A percentile compares a stretch with the other conserved stretches of the same genome.
phyloP scores from a whole-genome alignment of 1,140 invertebrate genomes.

The Neodiprion lecontei region DNA sequence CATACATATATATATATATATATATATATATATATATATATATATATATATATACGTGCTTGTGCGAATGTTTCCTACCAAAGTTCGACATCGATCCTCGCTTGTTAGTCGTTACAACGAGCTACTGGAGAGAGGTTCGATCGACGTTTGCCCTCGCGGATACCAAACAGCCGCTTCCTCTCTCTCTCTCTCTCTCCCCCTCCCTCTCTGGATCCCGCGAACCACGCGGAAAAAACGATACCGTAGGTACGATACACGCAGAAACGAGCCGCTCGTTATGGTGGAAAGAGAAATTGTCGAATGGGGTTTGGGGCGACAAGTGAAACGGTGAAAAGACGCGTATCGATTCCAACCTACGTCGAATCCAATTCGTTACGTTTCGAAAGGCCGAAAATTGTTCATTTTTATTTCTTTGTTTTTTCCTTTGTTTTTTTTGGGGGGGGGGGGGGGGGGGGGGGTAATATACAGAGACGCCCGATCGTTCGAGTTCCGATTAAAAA shows the following conservation, averaged over 20 bases:
- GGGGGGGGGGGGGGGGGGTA: not conserved
- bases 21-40: not conserved
- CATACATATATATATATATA: not conserved
- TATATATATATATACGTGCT: not conserved
- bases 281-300: not conserved
- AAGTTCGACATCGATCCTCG: slow-evolving; percentile 20
- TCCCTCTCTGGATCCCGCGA: slow-evolving; percentile 29
- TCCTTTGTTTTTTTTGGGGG: not conserved
- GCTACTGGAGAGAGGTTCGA: not conserved
- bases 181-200: slow-evolving; percentile 11
- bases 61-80: not conserved
- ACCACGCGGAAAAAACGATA: too few relatives aligned
- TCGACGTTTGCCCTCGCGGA: not conserved
- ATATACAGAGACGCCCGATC: not conserved
- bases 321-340: too few relatives aligned
- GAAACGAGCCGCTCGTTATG: not conserved
- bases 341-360: too few relatives aligned
- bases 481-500: not conserved
- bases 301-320: not conserved
- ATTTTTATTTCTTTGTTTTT: slow-evolving; percentile 30
- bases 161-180: not conserved
- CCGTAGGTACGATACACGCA: too few relatives aligned
- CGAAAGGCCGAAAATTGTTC: slow-evolving; percentile 18
- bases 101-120: slow-evolving; percentile 13
- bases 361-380: too few relatives aligned